These are phyloP conservation scores for Macquaria ambigua DNA, from an alignment of 2,113 vertebrate genomes.

Conservation along the genomic window DNA sequence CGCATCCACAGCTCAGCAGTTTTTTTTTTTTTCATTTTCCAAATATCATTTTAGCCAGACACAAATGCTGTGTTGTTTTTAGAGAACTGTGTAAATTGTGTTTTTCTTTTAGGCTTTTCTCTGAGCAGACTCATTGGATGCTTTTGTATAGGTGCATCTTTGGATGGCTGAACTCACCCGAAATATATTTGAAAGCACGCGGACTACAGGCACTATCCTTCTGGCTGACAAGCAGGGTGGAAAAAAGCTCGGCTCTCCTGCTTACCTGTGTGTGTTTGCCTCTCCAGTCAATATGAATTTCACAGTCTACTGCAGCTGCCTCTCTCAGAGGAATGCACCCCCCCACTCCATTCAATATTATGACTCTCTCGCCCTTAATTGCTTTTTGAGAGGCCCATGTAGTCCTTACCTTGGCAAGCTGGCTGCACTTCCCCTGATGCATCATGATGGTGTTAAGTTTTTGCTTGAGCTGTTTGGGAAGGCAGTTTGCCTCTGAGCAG, in stretches of 20 bases:
- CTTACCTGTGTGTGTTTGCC: constrained; percentile 83
- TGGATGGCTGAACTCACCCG: constrained; percentile 56
- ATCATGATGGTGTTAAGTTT: constrained; percentile 62
- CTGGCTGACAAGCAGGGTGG: constrained; percentile 52
- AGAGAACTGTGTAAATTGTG: background rate
- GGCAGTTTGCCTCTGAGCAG: constrained; percentile 44
- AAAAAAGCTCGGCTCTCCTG: constrained; percentile 63
- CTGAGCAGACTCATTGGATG: constrained; percentile 1
- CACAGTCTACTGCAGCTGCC: constrained; percentile 81
- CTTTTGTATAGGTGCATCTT: constrained; percentile 43
- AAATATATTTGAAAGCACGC: constrained; percentile 45
- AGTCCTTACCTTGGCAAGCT: constrained; percentile 73
- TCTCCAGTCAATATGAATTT: constrained; percentile 83
- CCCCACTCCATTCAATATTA: constrained; percentile 78
- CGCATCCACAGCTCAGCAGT: constrained; percentile 66
- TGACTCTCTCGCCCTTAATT: constrained; percentile 80
- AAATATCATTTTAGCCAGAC: constrained; percentile 49
- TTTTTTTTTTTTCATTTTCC: constrained; percentile 40
- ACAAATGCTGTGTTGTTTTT: constrained; percentile 45
- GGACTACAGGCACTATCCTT: constrained; percentile 48
- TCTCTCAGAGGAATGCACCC: constrained; percentile 77
- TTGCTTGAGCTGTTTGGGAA: constrained; percentile 57
- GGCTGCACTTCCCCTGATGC: constrained; percentile 70
- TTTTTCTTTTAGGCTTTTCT: constrained; percentile 12
- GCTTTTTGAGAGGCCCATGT: constrained; percentile 79